A percentile compares a stretch with the other conserved stretches of the same genome.
Conservation (phyloP, 2,797 vertebrate genomes). For the Euphonia xanthogaster region DNA sequence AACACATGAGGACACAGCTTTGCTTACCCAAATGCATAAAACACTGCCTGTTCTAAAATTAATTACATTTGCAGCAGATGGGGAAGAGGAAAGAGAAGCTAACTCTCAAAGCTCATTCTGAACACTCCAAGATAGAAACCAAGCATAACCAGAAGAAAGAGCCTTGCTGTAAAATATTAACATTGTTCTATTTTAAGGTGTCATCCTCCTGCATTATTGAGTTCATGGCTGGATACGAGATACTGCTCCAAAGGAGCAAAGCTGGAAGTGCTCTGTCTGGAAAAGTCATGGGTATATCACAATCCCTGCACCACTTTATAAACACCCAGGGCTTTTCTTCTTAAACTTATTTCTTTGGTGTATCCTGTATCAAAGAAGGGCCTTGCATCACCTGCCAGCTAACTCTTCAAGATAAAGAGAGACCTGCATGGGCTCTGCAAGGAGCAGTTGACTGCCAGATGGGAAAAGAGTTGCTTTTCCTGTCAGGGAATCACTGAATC, state of each 20-base stretch:
- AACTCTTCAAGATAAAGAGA: background rate
- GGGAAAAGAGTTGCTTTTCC: background rate
- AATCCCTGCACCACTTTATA: background rate
- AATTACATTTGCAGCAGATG: slow-evolving; percentile 21
- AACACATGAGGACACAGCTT: background rate
- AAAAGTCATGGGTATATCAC: background rate
- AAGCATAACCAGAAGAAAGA: background rate
- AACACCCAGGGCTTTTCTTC: background rate
- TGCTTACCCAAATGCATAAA: background rate
- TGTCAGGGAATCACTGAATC: background rate
- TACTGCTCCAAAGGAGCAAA: background rate
- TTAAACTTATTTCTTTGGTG: background rate
- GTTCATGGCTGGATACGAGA: background rate
- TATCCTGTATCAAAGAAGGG: background rate
- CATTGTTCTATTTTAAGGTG: background rate
- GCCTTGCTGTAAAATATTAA: background rate
- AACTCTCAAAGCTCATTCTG: background rate
- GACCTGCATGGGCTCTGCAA: fast-evolving
- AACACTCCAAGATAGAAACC: background rate
- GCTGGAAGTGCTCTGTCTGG: background rate
- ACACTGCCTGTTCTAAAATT: background rate
- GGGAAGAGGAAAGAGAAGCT: background rate
- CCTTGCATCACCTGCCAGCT: background rate
- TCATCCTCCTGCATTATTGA: background rate
- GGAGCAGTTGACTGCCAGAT: fast-evolving